Evolutionary conservation across 2,113 vertebrate genomes (phyloP), one percentile per base, ranked within the genome.

Genomic region (Salminus brasiliensis): DNA sequence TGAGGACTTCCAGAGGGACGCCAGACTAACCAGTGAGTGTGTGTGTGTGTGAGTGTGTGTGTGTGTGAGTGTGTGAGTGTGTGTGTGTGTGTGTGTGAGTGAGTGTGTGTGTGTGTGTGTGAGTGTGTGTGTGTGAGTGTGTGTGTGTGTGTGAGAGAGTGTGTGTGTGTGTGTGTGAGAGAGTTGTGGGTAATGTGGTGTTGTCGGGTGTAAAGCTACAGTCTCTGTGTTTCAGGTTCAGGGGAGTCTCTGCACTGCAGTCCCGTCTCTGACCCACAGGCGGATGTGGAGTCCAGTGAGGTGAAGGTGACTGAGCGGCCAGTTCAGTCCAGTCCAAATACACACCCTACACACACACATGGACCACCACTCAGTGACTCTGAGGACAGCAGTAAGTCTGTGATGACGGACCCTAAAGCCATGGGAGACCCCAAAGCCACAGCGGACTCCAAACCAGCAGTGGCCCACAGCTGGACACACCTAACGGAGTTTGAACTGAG

Each of bases 401-500:
- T 88, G 0, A 79, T 21, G 55, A 81, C 49, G 75, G 47, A 27
- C 91, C 94, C 95, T 69, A 96, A 95, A 55, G 8, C 23, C 2
- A 7, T 11, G 23, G 3, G 2, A 3, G n/a, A 23, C 21, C n/a
- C 52, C 5, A 55, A 55, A 55, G n/a, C 52, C n/a, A 10, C 21
- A 6, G 95, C 97, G 82, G 93, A 90, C 83, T 94, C 94, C 70
- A 96, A 95, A 55, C 23, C n/a, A n/a, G n/a, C n/a, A 9, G 86
- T 89, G 15, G 87, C 86, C 1, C 88, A 88, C 81, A 95, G 92
- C 81, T 98, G 96, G 97, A 97, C 93, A 67, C 95, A 98, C 85
- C 88, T 98, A 84, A 99, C 97, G 0, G 94, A 97, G 89, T 98
- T 97, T 91, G 97, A 99, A 80, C 91, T 98, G 86, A 94, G 92